Conservation (phyloP, 2,113 vertebrate genomes). For the Polypterus bichir region DNA sequence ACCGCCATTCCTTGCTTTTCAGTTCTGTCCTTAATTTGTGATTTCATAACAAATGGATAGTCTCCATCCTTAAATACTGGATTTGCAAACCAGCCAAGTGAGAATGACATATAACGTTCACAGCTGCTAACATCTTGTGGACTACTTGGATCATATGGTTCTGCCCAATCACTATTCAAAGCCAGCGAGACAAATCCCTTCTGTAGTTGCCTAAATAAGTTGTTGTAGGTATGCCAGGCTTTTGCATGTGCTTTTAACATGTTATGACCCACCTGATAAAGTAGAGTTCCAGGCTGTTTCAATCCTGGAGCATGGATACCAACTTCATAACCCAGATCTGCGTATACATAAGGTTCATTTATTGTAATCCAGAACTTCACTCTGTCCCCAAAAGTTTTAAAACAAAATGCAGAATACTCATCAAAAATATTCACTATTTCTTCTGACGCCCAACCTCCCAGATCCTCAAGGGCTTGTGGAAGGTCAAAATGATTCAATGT, state of each 20-base stretch:
- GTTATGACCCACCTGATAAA: slow-evolving; percentile 53
- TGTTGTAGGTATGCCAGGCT: slow-evolving; percentile 59
- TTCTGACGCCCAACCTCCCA: slow-evolving; percentile 48
- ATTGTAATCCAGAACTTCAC: slow-evolving; percentile 67
- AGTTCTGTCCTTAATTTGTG: slow-evolving; percentile 39
- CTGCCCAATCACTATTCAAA: slow-evolving; percentile 51
- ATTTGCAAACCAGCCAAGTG: slow-evolving; percentile 57
- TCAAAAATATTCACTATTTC: slow-evolving; percentile 42
- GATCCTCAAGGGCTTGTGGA: slow-evolving; percentile 55
- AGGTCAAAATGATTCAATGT: slow-evolving; percentile 62
- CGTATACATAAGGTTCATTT: slow-evolving; percentile 50
- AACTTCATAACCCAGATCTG: slow-evolving; percentile 40
- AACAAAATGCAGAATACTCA: slow-evolving; percentile 57
- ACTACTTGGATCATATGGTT: slow-evolving; percentile 36
- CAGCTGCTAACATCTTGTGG: slow-evolving; percentile 37
- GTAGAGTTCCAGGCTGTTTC: slow-evolving; percentile 36
- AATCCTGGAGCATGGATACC: slow-evolving; percentile 42
- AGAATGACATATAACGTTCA: slow-evolving; percentile 43
- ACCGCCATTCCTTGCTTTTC: slow-evolving; percentile 33
- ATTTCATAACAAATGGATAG: slow-evolving; percentile 58
- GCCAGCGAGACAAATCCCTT: slow-evolving; percentile 43
- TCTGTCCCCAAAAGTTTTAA: slow-evolving; percentile 56
- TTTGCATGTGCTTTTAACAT: slow-evolving; percentile 53
- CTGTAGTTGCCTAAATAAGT: slow-evolving; percentile 42
- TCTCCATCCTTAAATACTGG: slow-evolving; percentile 61